A percentile compares a stretch with the other conserved stretches of the same genome.
Evolutionary conservation across 2,888 invertebrate genomes (phyloP).

Genomic region (Ctena decussata): DNA sequence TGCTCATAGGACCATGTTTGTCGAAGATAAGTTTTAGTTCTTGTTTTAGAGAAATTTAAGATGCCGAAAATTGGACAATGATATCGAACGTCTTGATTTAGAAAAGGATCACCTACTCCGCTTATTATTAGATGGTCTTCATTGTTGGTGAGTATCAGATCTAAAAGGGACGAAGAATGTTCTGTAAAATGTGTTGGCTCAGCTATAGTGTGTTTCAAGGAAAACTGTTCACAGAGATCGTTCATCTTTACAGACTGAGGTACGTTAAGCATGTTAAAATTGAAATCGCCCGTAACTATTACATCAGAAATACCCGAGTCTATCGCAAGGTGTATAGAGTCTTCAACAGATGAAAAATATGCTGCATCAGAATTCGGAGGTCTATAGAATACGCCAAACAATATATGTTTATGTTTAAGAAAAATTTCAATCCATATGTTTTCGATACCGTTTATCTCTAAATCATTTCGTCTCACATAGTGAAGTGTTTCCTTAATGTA

Average conservation of each 20-base stretch:
- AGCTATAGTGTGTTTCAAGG: not conserved
- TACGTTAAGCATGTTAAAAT: not conserved
- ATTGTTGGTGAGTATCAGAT: not conserved
- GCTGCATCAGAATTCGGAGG: not conserved
- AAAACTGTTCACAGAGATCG: not conserved
- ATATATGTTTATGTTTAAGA: not conserved
- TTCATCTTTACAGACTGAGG: not conserved
- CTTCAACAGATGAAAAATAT: not conserved
- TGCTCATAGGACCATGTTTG: not conserved
- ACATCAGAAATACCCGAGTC: not conserved
- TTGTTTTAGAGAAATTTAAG: not conserved
- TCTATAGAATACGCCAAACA: not conserved
- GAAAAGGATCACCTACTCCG: not conserved
- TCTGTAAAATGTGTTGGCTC: not conserved
- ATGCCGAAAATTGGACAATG: not conserved
- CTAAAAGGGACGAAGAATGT: not conserved
- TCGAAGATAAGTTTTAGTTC: not conserved
- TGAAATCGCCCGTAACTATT: not conserved
- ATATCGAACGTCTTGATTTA: not conserved
- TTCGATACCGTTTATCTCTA: not conserved
- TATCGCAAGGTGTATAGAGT: not conserved
- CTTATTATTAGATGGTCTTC: not conserved
- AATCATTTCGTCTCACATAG: not conserved
- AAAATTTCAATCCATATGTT: not conserved
- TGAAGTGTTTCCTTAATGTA: not conserved